Evolutionary conservation across 2,888 invertebrate species (phyloP), one percentile per base, ranked within the genome.

Genomic region (Heliconius hortense): DNA sequence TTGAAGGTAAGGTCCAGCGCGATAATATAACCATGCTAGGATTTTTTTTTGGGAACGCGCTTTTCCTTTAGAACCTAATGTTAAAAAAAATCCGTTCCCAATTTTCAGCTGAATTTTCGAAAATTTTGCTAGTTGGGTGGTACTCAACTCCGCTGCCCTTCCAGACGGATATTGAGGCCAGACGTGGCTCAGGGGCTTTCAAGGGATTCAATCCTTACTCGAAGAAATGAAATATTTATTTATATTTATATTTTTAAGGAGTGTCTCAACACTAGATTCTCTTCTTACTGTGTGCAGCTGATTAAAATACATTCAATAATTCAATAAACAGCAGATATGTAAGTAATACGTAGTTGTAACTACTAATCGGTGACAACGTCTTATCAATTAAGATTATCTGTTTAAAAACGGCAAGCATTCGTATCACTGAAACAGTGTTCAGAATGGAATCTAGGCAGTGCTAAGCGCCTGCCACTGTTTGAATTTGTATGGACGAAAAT

Each of bases 321-420:
- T 43, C 15, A 67, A 69, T 60, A 28, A 31, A 68, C 60, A 35
- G 5, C 35, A 28, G 26, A 48, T 31, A 31, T 48, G 62, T 73
- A 75, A 56, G 74, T 76, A 73, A 77, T 77, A 80, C 82, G 82
- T 87, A 87, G 87, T 86, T 87, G 85, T 84, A 88, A 86, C 84
- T 84, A 86, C 83, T 91, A 92, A 92, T 92, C 89, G 84, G 82
- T 85, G 84, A 85, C 84, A 82, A 80, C 81, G 82, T 83, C 88
- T 93, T 93, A 93, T 93, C 93, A 89, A 87, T 84, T 87, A 87
- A 88, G 91, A 93, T 92, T 90, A 91, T 91, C 91, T 88, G 85
- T 85, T 90, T 93, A 91, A 90, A 91, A 93, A 90, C 89, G 87
- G 83, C 85, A 83, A 85, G 82, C 86, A 82, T 86, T 89, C 86